phyloP scores from a whole-genome alignment of 2,888 invertebrate genomes.

The Meteorus cinctellus region DNA sequence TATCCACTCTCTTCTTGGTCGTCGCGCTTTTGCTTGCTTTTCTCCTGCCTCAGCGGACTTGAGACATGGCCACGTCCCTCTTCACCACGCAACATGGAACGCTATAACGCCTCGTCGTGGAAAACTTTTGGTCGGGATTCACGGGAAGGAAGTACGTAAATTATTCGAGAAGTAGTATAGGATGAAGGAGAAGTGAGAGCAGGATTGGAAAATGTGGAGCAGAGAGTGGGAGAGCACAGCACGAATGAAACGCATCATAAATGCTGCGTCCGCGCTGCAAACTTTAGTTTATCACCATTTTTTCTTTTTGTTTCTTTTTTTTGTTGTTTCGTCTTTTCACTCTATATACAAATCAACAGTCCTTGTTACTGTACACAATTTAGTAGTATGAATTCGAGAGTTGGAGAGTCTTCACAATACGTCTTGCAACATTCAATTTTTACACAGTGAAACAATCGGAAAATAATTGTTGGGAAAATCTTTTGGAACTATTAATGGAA shows the following conservation, averaged over 20 bases:
- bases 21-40: neutral
- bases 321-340: neutral
- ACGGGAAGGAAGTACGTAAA: conserved; percentile 32
- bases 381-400: neutral
- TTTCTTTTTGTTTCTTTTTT: neutral
- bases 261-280: neutral
- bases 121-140: conserved; percentile 38
- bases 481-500: neutral
- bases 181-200: neutral
- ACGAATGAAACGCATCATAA: conserved; percentile 8
- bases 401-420: neutral
- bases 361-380: neutral
- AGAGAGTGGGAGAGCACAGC: neutral
- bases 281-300: conserved; percentile 7
- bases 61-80: conserved; percentile 7
- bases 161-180: conserved; percentile 19
- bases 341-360: neutral
- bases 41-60: conserved; percentile 33
- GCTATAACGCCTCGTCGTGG: conserved; percentile 30
- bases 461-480: neutral
- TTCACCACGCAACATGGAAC: neutral
- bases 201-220: too few relatives aligned
- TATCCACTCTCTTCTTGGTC: conserved; percentile 8
- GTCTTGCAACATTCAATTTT: neutral
- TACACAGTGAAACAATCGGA: neutral